Evolutionary conservation across 2,888 invertebrate genomes (phyloP), one percentile per base, ranked within the genome.

Genomic region (Conistra vaccinii): DNA sequence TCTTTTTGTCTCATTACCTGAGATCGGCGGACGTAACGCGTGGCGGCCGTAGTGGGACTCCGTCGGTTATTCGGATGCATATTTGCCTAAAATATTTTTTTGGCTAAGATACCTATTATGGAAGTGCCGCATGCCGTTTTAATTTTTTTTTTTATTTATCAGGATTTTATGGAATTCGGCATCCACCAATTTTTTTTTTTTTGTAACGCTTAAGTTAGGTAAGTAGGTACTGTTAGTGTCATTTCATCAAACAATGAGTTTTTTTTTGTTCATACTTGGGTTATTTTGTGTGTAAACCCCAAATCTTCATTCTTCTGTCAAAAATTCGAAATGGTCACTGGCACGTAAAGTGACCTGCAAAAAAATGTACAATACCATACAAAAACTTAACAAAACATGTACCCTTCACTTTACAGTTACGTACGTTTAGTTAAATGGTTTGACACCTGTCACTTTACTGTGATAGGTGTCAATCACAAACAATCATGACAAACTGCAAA

Each of bases 261-360:
- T 29, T 29, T 58, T 55, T 61, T 20, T 29, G 23, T 17, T 17
- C 63, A 67, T 62, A 62, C 39, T 51, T 55, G 53, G 63, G 63
- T 78, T 62, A 62, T 68, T 72, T 58, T 29, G n/a, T 67, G 23
- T 35, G 1, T 48, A 20, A 61, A 67, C 66, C 80, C 66, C 80
- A 75, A 48, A 45, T 58, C 26, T 17, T 35, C 10, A 84, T 81
- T 81, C 58, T 81, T 69, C 69, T 84, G 81, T 75, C 85, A 75
- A 53, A 35, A 32, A n/a, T 0, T 45, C 53, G 3, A 57, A 69
- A 72, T 45, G 26, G 14, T 66, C 42, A 78, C 39, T 39, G 29
- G 74, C 23, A 32, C 51, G 17, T 23, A 32, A 48, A 63, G 51
- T 61, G 45, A 62, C 58, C 29, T 53, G 32, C 20, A 57, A 84